Percentiles rank a stretch among this genome's conserved stretches.
phyloP scores from a whole-genome alignment of 2,113 vertebrate genomes.

The Tenebrosternarchus preto region DNA sequence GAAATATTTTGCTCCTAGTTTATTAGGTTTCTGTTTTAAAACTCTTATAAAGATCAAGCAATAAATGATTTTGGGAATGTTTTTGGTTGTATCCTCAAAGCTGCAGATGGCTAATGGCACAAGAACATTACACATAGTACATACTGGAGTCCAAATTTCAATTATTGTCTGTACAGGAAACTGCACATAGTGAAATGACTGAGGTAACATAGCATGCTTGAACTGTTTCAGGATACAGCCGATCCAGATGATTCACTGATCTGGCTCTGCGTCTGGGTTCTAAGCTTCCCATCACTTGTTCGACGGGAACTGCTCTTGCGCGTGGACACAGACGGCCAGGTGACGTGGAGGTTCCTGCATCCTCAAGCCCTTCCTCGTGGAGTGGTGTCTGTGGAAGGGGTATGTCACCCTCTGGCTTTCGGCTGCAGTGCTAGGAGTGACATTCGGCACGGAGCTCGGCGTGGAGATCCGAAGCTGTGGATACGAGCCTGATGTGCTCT shows the following conservation, averaged over 20 bases:
- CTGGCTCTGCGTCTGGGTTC: not conserved
- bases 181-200: not conserved
- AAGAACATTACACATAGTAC: not conserved
- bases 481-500: constrained; percentile 15
- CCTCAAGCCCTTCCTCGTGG: constrained; percentile 29
- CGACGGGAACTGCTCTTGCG: too few relatives aligned
- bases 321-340: constrained; percentile 26
- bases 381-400: constrained; percentile 26
- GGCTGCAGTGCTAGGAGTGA: constrained; percentile 42
- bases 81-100: not conserved
- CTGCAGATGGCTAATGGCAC: not conserved
- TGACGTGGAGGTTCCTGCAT: too few relatives aligned
- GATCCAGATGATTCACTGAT: not conserved
- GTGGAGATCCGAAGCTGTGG: constrained; percentile 34
- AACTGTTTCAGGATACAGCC: not conserved
- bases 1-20: not conserved
- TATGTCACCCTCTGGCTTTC: constrained; percentile 25
- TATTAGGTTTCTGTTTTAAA: not conserved
- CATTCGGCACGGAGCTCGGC: constrained; percentile 20
- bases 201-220: not conserved
- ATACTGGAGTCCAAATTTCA: not conserved
- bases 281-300: constrained; percentile 36
- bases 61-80: too few relatives aligned
- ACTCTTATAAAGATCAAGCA: not conserved
- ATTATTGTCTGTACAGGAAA: not conserved